These are phyloP conservation scores for Pontoporia blainvillei DNA, from an alignment of 2,113 vertebrate genomes.

Conservation along the genomic window DNA sequence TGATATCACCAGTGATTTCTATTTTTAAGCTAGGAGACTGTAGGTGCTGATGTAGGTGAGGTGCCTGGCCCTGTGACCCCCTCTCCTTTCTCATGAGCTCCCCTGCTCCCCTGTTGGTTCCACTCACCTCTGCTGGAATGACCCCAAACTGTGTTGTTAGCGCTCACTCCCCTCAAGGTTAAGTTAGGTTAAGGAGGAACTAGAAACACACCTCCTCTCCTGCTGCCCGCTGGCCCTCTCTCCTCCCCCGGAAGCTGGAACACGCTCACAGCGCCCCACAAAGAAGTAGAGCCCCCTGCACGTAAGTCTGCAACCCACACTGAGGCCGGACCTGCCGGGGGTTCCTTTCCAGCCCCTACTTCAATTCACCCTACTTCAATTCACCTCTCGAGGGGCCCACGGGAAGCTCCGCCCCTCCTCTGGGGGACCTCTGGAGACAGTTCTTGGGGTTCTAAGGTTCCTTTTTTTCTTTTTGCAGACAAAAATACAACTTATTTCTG, in stretches of 20 bases:
- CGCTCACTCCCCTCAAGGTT: not conserved
- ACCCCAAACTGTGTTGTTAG: rapidly evolving
- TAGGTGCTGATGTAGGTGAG: too few relatives aligned
- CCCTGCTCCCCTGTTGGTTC: too few relatives aligned
- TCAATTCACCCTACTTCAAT: not conserved
- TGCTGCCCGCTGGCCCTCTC: not conserved
- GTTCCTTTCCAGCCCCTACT: not conserved
- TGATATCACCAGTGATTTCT: rapidly evolving
- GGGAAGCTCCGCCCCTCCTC: not conserved
- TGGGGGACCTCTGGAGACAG: not conserved
- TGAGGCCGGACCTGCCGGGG: too few relatives aligned
- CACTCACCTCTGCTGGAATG: too few relatives aligned
- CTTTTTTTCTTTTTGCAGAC: not conserved
- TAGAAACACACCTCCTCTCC: not conserved
- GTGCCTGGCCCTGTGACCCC: too few relatives aligned
- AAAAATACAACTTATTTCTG: not conserved
- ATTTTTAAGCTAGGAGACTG: rapidly evolving
- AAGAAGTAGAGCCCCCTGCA: not conserved
- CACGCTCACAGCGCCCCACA: not conserved
- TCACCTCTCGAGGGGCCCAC: not conserved
- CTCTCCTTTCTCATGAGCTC: not conserved
- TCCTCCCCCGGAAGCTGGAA: not conserved
- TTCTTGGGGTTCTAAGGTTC: not conserved
- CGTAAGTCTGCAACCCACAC: too few relatives aligned
- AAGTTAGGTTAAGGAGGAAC: not conserved